Evolutionary conservation across 2,888 invertebrate species (phyloP).

Genomic region (Heliconius ismenius): DNA sequence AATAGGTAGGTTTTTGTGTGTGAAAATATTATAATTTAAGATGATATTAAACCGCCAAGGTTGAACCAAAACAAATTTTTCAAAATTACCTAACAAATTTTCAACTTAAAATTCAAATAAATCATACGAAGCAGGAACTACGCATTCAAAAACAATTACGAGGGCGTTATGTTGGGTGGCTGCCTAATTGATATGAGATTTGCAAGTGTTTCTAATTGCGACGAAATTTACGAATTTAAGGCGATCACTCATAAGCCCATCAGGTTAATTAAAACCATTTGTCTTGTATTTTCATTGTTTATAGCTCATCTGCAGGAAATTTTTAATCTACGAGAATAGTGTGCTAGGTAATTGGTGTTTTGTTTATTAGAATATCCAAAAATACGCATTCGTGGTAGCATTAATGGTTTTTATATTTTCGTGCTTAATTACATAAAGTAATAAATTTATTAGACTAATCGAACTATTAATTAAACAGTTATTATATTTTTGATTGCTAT

Average conservation of each 20-base stretch:
- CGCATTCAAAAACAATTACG: conserved; percentile 80
- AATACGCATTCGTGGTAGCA: too few species aligned
- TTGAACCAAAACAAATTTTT: too few species aligned
- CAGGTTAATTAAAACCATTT: conserved; percentile 81
- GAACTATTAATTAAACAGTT: too few species aligned
- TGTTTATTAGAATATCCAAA: too few species aligned
- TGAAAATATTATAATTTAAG: not conserved
- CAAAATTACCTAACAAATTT: conserved; percentile 27
- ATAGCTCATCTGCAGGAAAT: conserved; percentile 50
- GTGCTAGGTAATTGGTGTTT: not conserved
- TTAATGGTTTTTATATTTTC: too few species aligned
- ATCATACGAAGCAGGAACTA: conserved; percentile 72
- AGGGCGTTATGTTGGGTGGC: conserved; percentile 76
- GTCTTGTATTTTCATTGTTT: conserved; percentile 65
- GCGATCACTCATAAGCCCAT: conserved; percentile 78
- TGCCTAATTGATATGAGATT: conserved; percentile 82
- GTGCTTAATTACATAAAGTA: too few species aligned
- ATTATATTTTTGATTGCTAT: too few species aligned
- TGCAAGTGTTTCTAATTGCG: conserved; percentile 81
- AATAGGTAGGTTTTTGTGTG: not conserved
- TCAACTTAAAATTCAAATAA: conserved; percentile 55
- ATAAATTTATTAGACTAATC: not conserved
- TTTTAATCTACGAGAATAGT: conserved; percentile 3
- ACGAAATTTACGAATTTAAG: conserved; percentile 73
- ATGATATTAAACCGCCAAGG: not conserved